phyloP scores from a whole-genome alignment of 1,140 invertebrate species.

The Calephelis nemesis region DNA sequence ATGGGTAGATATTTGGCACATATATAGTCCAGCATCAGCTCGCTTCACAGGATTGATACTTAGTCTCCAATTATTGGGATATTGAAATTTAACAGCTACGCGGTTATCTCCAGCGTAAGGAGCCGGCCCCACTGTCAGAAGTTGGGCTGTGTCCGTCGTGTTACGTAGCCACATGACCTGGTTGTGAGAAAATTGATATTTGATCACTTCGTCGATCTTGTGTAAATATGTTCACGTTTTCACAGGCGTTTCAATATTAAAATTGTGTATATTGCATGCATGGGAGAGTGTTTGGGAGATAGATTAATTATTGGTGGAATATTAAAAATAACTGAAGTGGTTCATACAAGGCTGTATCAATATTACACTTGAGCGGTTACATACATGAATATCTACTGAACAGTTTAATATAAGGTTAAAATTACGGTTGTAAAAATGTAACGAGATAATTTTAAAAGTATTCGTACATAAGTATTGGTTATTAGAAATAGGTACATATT shows the following conservation, averaged over 20 bases:
- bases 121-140: slow-evolving; percentile 87
- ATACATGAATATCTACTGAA: too few species aligned
- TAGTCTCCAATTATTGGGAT: slow-evolving; percentile 91
- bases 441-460: too few species aligned
- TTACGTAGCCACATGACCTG: slow-evolving; percentile 90
- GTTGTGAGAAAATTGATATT: neutral
- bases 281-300: neutral
- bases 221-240: slow-evolving; percentile 10
- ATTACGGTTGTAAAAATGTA: too few species aligned
- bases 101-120: slow-evolving; percentile 87
- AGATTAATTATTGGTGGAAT: neutral
- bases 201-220: slow-evolving; percentile 4
- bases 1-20: slow-evolving; percentile 92
- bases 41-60: slow-evolving; percentile 87
- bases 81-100: slow-evolving; percentile 86
- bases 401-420: too few species aligned
- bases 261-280: slow-evolving; percentile 8
- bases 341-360: too few species aligned
- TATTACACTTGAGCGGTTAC: too few species aligned
- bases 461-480: too few species aligned
- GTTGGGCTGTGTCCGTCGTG: slow-evolving; percentile 84
- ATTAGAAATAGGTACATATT: too few species aligned
- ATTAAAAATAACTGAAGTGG: neutral
- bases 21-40: slow-evolving; percentile 88
- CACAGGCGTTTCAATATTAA: slow-evolving; percentile 1